Evolutionary conservation across 1,140 invertebrate genomes (phyloP).

Genomic region (Drosophila teissieri): DNA sequence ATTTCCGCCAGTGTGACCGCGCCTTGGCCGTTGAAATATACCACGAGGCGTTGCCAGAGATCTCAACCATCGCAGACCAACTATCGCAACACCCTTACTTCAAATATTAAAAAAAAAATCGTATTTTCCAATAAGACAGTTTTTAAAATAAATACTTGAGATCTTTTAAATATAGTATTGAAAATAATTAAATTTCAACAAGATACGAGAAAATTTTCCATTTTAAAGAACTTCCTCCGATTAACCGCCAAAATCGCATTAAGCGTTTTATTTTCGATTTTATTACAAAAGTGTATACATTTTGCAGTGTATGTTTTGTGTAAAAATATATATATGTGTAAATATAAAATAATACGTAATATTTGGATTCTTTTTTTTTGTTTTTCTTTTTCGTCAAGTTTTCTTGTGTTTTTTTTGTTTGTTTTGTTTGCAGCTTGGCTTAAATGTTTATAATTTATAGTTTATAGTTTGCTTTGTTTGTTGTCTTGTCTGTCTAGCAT

Average conservation of each 20-base stretch:
- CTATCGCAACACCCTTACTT: neutral
- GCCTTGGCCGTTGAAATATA: neutral
- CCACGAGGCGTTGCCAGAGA: neutral
- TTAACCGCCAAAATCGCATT: neutral
- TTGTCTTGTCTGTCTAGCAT: conserved; percentile 37
- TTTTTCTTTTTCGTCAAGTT: conserved; percentile 13
- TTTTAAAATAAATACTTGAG: neutral
- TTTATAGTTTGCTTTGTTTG: conserved; percentile 20
- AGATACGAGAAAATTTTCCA: neutral
- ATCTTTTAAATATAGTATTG: too few relatives aligned
- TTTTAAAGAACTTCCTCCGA: neutral
- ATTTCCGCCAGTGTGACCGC: conserved; percentile 16
- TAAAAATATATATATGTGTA: conserved; percentile 74
- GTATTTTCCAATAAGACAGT: too few relatives aligned
- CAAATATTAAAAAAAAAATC: neutral
- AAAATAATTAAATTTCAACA: too few relatives aligned
- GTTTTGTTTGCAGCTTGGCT: conserved; percentile 55
- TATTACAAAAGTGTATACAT: conserved; percentile 75
- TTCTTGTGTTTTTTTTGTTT: conserved; percentile 37
- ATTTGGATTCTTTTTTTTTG: conserved; percentile 50
- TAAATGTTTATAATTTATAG: conserved; percentile 39
- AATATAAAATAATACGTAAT: conserved; percentile 76
- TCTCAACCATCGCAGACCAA: neutral
- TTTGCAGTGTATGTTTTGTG: conserved; percentile 68
- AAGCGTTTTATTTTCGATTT: conserved; percentile 40